Evolutionary conservation across 2,888 invertebrate genomes (phyloP).

Genomic region (Ennomos erosarius): DNA sequence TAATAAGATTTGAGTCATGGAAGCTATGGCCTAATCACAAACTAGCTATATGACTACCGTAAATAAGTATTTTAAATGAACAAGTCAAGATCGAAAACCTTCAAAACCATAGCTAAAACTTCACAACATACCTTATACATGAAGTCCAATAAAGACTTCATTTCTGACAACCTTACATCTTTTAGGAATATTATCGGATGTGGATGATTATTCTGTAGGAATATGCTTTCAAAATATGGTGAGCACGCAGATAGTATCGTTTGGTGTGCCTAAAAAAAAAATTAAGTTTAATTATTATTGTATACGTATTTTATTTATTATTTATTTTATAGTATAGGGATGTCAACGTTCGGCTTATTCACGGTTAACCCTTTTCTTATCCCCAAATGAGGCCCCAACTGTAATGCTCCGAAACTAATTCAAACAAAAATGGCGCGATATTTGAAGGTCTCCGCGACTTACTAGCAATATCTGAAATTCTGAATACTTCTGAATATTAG

Average conservation of each 20-base stretch:
- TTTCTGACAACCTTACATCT: conserved; percentile 95
- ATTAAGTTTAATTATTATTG: background rate
- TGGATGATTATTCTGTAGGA: conserved; percentile 94
- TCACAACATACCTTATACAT: conserved; percentile 92
- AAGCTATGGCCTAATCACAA: too few species aligned
- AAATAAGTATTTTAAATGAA: too few species aligned
- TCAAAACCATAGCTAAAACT: too few species aligned
- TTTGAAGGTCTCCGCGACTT: conserved; percentile 67
- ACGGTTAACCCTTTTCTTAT: conserved; percentile 22
- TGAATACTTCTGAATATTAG: conserved; percentile 58
- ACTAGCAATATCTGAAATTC: conserved; percentile 58
- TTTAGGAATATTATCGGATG: conserved; percentile 97
- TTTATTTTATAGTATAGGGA: too few species aligned
- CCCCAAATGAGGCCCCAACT: conserved; percentile 31
- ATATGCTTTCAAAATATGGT: conserved; percentile 96
- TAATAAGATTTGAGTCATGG: too few species aligned
- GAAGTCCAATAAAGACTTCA: conserved; percentile 95
- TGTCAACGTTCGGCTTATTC: conserved; percentile 10
- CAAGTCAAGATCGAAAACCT: too few species aligned
- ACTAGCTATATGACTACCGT: too few species aligned
- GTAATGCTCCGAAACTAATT: conserved; percentile 38
- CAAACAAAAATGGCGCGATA: conserved; percentile 61
- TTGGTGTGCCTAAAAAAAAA: conserved; percentile 92
- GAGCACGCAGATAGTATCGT: conserved; percentile 97
- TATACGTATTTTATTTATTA: too few species aligned